Conservation (phyloP, 2,113 vertebrate genomes). For the human (Homo sapiens) region DNA sequence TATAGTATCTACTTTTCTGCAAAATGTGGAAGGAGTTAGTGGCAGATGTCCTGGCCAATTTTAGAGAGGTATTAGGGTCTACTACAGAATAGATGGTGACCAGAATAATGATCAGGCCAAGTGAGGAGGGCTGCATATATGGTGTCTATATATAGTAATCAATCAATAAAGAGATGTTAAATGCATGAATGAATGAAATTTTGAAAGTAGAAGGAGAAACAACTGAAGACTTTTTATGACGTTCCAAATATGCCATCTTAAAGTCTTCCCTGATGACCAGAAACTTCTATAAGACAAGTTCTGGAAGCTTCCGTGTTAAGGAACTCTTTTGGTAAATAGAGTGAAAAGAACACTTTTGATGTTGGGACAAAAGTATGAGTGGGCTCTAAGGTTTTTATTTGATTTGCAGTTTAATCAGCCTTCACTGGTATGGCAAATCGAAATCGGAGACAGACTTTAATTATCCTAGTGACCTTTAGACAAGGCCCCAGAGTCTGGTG, state of each 20-base stretch:
- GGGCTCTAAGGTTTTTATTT: background rate
- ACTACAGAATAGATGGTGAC: background rate
- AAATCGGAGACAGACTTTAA: fast-evolving
- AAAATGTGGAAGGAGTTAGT: background rate
- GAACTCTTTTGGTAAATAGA: background rate
- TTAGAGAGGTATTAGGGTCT: background rate
- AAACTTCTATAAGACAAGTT: background rate
- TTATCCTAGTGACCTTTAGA: background rate
- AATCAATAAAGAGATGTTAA: background rate
- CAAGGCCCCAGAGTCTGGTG: background rate
- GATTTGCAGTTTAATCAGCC: background rate
- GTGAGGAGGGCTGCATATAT: fast-evolving
- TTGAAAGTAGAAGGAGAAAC: background rate
- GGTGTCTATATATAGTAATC: background rate
- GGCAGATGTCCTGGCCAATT: background rate
- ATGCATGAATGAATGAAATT: background rate
- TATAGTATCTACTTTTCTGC: background rate
- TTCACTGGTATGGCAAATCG: background rate
- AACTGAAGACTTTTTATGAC: background rate
- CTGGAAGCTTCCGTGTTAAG: background rate
- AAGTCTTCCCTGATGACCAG: background rate
- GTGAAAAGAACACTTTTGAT: background rate
- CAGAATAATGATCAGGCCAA: background rate
- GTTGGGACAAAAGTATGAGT: background rate
- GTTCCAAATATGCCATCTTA: background rate